Conservation (phyloP, 2,888 invertebrate species). For the Andrena haemorrhoa region DNA sequence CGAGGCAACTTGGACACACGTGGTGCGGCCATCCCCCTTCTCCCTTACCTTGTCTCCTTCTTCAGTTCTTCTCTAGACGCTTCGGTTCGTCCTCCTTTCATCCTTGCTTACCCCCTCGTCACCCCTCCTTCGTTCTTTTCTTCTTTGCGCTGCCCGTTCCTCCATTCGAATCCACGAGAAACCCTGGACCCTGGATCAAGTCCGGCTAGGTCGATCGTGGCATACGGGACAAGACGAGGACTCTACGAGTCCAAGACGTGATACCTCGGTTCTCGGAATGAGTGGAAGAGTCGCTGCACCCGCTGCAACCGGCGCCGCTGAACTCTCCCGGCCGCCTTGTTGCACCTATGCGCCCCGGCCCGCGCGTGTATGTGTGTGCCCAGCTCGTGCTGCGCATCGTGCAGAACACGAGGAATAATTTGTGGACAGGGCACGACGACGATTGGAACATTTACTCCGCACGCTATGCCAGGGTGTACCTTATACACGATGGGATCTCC, state of each 20-base stretch:
- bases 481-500: conserved; percentile 72
- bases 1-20: conserved; percentile 61
- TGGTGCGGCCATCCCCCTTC: conserved; percentile 44
- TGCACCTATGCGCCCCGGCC: conserved; percentile 15
- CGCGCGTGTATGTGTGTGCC: conserved; percentile 57
- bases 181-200: conserved; percentile 55
- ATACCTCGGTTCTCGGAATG: conserved; percentile 77
- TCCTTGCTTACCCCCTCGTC: conserved; percentile 8
- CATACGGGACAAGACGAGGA: conserved; percentile 78
- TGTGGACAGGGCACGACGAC: conserved; percentile 81
- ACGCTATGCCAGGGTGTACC: conserved; percentile 71
- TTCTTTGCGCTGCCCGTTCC: conserved; percentile 14
- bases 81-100: conserved; percentile 31
- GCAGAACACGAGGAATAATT: conserved; percentile 82
- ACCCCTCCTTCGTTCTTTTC: neutral
- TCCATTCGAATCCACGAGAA: conserved; percentile 60
- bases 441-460: conserved; percentile 80
- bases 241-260: conserved; percentile 72
- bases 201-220: conserved; percentile 80
- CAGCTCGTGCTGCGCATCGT: conserved; percentile 76
- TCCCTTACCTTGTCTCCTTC: conserved; percentile 19
- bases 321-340: conserved; percentile 52
- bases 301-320: conserved; percentile 58
- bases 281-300: conserved; percentile 68
- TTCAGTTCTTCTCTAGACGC: conserved; percentile 10